Conservation (phyloP, 2,797 vertebrate genomes). For the Peromyscus aztecus region DNA sequence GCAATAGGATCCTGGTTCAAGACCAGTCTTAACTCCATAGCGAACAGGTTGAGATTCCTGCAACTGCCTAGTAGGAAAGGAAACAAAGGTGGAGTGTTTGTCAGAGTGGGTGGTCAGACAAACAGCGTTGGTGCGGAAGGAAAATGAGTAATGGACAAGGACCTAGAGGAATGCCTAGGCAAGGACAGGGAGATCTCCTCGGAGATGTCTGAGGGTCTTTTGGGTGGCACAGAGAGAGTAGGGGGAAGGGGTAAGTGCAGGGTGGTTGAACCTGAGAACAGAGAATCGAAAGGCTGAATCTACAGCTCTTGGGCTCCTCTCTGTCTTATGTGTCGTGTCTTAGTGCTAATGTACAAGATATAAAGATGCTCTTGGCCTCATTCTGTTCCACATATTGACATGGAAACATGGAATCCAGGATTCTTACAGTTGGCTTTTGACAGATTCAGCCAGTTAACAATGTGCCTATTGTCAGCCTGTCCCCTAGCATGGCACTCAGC, state of each 20-base stretch:
- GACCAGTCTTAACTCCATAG: neutral
- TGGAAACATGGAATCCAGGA: neutral
- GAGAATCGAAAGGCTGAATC: neutral
- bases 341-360: constrained; percentile 10
- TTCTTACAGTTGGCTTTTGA: neutral
- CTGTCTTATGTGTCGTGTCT: neutral
- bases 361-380: neutral
- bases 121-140: neutral
- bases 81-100: constrained; percentile 5
- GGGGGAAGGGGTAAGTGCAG: neutral
- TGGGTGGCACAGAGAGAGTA: neutral
- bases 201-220: neutral
- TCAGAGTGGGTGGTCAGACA: neutral
- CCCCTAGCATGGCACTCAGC: neutral
- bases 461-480: neutral
- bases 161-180: neutral
- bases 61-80: neutral
- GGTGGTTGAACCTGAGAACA: neutral
- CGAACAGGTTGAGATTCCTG: neutral
- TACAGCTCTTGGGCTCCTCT: neutral
- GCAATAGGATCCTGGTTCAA: neutral
- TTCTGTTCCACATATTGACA: neutral
- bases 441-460: neutral
- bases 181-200: neutral
- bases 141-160: neutral